Percentiles rank a stretch among this genome's conserved stretches.
Conservation (phyloP, 2,113 vertebrate genomes). For the Dicaeum eximium region DNA sequence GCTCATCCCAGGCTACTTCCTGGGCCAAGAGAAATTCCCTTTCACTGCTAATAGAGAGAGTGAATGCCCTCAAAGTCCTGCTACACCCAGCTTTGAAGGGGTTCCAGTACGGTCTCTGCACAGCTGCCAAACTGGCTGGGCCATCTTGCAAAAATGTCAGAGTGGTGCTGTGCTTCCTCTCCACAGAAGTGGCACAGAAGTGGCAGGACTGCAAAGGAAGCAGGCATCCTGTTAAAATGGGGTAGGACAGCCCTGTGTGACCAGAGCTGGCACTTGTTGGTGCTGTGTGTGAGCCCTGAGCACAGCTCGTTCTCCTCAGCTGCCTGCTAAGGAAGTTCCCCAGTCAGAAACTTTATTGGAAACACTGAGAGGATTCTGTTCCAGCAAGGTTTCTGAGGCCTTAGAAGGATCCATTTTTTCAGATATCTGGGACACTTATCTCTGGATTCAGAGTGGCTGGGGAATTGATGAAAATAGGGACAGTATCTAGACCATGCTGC, state of each 20-base stretch:
- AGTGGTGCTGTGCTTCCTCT: background rate
- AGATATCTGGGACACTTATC: conserved; percentile 56
- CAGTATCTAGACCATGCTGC: conserved; percentile 42
- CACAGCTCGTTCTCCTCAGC: background rate
- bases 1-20: background rate
- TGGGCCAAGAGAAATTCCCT: background rate
- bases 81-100: fast-evolving
- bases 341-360: background rate
- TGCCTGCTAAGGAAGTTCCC: background rate
- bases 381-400: conserved; percentile 22
- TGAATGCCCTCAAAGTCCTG: background rate
- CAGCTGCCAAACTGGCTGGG: background rate
- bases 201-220: background rate
- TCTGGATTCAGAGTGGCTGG: conserved; percentile 36
- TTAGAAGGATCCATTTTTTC: conserved; percentile 42
- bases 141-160: background rate
- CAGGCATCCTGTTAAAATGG: background rate
- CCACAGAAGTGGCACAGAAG: fast-evolving
- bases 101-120: background rate
- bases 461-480: conserved; percentile 61
- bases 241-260: background rate
- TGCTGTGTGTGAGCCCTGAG: background rate
- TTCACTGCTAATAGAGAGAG: background rate
- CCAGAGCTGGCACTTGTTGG: background rate
- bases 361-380: background rate